Percentiles rank a stretch among this genome's conserved stretches.
phyloP scores from a whole-genome alignment of 2,113 vertebrate genomes.

The Jacana jacana region DNA sequence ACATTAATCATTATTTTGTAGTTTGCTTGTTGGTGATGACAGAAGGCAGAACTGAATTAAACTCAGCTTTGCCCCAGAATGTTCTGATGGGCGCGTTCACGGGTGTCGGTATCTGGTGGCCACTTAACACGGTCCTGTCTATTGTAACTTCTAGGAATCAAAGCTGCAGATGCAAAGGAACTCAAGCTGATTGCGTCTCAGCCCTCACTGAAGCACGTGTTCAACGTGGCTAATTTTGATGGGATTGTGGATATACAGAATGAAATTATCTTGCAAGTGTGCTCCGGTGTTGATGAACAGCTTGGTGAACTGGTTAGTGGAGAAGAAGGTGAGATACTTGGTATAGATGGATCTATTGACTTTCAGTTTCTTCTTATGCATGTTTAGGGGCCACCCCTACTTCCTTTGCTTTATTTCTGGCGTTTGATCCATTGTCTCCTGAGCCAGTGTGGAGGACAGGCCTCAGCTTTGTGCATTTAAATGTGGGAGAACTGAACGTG shows the following conservation, averaged over 20 bases:
- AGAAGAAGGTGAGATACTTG: slow-evolving; percentile 85
- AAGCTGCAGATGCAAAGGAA: slow-evolving; percentile 87
- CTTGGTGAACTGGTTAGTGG: slow-evolving; percentile 85
- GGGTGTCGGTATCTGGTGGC: not conserved
- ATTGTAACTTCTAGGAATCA: slow-evolving; percentile 81
- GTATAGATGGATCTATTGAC: not conserved
- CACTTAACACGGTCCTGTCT: not conserved
- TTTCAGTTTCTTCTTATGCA: not conserved
- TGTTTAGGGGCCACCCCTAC: not conserved
- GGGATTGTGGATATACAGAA: slow-evolving; percentile 84
- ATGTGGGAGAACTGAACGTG: not conserved
- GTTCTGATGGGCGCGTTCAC: not conserved
- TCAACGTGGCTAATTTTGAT: slow-evolving; percentile 83
- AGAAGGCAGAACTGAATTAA: not conserved
- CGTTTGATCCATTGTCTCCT: not conserved
- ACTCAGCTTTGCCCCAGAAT: not conserved
- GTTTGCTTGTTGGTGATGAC: not conserved
- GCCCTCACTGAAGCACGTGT: slow-evolving; percentile 85
- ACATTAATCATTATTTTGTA: not conserved
- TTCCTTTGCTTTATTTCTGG: not conserved
- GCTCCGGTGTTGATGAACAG: slow-evolving; percentile 88
- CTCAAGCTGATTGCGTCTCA: slow-evolving; percentile 88
- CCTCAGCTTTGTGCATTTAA: not conserved
- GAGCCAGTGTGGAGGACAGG: not conserved
- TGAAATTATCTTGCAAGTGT: slow-evolving; percentile 86